Evolutionary conservation across 1,140 invertebrate genomes (phyloP).

Genomic region (Pantala flavescens): DNA sequence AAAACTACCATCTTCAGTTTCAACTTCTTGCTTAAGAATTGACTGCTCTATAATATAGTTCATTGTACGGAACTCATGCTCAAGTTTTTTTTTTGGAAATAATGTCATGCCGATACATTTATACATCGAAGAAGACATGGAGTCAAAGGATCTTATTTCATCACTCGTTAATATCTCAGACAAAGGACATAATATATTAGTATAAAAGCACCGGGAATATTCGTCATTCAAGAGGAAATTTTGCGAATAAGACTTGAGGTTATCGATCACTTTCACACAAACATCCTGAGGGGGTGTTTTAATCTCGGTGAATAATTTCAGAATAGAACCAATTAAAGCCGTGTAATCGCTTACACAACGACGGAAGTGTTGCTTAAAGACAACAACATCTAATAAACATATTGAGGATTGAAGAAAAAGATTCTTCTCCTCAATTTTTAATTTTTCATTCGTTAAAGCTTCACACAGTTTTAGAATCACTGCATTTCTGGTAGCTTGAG

Average conservation of each 20-base stretch:
- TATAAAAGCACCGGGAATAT: neutral
- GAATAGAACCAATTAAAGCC: neutral
- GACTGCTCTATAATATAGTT: neutral
- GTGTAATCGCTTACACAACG: neutral
- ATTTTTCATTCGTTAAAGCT: neutral
- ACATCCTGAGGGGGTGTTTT: neutral
- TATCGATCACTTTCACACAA: neutral
- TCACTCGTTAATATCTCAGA: neutral
- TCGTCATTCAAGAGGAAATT: neutral
- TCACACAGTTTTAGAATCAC: neutral
- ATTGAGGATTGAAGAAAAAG: neutral
- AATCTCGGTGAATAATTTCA: neutral
- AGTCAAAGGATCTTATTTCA: neutral
- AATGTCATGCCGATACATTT: neutral
- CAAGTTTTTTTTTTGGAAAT: neutral
- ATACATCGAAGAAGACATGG: neutral
- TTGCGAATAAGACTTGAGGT: neutral
- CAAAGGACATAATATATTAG: neutral
- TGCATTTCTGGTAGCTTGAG: neutral
- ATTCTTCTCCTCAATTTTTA: neutral
- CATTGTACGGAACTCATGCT: neutral
- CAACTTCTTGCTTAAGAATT: neutral
- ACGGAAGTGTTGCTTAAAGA: neutral
- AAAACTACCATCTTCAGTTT: neutral
- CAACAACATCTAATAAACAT: neutral